Conservation (phyloP, 2,888 invertebrate species). For the Macrophya annulata region DNA sequence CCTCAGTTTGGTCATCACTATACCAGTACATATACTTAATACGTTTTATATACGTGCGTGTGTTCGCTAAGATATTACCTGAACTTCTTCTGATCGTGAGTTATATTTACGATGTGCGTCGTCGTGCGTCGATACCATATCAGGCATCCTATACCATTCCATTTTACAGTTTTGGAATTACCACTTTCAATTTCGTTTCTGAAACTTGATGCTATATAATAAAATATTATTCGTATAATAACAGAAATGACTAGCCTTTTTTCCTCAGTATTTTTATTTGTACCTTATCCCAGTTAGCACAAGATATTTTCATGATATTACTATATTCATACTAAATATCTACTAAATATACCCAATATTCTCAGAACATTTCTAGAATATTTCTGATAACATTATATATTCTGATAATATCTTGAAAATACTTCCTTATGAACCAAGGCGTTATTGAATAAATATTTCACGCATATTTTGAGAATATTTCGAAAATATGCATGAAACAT, state of each 20-base stretch:
- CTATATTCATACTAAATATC: too few relatives aligned
- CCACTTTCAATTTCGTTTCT: neutral
- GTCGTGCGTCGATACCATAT: constrained; percentile 34
- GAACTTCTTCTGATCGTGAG: constrained; percentile 11
- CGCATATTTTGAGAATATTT: too few relatives aligned
- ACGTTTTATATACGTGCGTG: neutral
- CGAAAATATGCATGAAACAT: too few relatives aligned
- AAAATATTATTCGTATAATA: neutral
- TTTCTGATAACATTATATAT: too few relatives aligned
- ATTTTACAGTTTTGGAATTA: neutral
- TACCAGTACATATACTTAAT: neutral
- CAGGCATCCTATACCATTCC: neutral
- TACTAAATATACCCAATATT: too few relatives aligned
- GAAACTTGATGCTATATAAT: neutral
- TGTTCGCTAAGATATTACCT: constrained; percentile 8
- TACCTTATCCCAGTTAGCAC: too few relatives aligned
- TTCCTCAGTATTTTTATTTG: neutral
- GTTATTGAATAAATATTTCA: too few relatives aligned
- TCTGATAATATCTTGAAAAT: too few relatives aligned
- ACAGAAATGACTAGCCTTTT: neutral
- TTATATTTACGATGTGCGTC: constrained; percentile 23
- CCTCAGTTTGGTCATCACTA: constrained; percentile 23
- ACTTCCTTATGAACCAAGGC: too few relatives aligned
- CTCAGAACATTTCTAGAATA: too few relatives aligned
- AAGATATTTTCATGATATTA: too few relatives aligned